Evolutionary conservation across 2,113 vertebrate genomes (phyloP).

Genomic region (Prolemur simus): DNA sequence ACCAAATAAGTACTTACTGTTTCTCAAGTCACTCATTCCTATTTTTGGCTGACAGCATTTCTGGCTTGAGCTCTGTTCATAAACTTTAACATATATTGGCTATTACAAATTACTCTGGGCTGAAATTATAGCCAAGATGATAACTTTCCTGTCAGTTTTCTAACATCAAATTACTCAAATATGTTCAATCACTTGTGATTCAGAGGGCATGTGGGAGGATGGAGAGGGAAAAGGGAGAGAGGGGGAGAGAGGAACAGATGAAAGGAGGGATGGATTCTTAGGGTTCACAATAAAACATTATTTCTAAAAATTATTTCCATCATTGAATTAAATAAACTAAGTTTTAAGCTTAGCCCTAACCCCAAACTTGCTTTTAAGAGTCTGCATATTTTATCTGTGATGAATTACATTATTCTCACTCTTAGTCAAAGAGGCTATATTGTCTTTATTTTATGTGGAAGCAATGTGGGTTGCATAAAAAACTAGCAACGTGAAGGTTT

Average conservation of each 20-base stretch:
- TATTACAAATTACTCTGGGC: neutral
- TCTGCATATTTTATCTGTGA: slow-evolving; percentile 27
- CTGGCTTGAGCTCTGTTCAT: neutral
- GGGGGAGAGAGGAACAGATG: neutral
- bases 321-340: neutral
- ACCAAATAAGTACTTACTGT: neutral
- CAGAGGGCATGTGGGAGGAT: neutral
- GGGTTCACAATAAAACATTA: neutral
- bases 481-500: neutral
- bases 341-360: neutral
- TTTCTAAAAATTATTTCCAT: neutral
- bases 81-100: slow-evolving; percentile 36
- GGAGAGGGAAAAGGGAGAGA: neutral
- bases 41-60: slow-evolving; percentile 11
- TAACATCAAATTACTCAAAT: slow-evolving; percentile 17
- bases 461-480: neutral
- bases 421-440: neutral
- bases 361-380: slow-evolving; percentile 14
- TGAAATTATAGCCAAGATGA: neutral
- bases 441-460: neutral
- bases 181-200: slow-evolving; percentile 7
- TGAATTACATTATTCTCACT: neutral
- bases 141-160: neutral
- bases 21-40: neutral
- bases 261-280: neutral